Evolutionary conservation across 2,113 vertebrate genomes (phyloP), one percentile per base, ranked within the genome.

Genomic region (Phyllopteryx taeniolatus): DNA sequence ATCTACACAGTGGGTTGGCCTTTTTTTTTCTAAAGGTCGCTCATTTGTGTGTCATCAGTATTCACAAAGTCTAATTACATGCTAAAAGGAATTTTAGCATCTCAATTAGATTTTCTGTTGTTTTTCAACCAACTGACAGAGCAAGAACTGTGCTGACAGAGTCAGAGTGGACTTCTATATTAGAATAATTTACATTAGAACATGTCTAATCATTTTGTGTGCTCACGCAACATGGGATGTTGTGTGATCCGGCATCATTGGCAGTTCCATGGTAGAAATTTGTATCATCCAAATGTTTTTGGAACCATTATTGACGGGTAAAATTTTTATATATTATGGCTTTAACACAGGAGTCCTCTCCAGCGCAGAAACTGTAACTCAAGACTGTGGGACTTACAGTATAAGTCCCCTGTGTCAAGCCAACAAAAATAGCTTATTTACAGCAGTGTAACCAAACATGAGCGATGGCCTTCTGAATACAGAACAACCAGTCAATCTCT

Each of bases 11-110:
- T 73, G 77, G 56, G 76, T 84, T 82, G 84, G 80, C 80, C 80
- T 76, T 46, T 22, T 74, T 77, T 72, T 71, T 46, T 12, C 44
- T 81, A 57, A 57, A 80, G 67, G 74, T 73, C 74, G 54, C 27
- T n/a, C 46, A 81, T 83, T 81, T 75, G 56, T 84, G 83, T 79
- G 62, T 73, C 77, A 78, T 83, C 73, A 75, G 68, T 81, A 80
- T 80, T 85, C 35, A 68, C 43, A 77, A 71, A 72, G 69, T 20
- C 47, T 83, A 88, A 88, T 89, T 83, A 68, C 74, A 79, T 72
- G 64, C 72, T 69, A 67, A 78, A 75, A 62, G 22, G 5, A 57
- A 72, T 67, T 68, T 76, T 70, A 22, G 62, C 13, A 57, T 62
- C 14, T 69, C 63, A 68, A 74, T 88, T 79, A 76, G 22, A 79